Base-by-base conservation (phyloP, 2,797 vertebrate species). In the Sebastes vulpes region DNA sequence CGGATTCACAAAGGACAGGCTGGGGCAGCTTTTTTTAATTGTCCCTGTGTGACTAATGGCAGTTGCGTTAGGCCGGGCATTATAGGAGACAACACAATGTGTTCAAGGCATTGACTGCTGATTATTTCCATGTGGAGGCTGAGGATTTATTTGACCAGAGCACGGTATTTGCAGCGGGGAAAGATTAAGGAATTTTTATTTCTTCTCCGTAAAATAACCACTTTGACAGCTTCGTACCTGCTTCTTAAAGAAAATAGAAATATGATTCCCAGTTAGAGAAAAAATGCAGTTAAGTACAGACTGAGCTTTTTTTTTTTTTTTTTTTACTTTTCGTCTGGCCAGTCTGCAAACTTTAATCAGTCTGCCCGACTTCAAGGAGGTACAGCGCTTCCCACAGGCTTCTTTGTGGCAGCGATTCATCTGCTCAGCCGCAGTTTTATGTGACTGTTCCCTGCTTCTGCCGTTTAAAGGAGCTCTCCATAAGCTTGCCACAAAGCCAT, bases 41-140 rank as follows among this genome's bases (percentile, higher is more conserved):
- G 88, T 92, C 85, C 64, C 82, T 21, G 82, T 93, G 93, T 95
- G 94, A 94, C 93, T 93, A 94, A 95, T 92, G 89, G 87, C 83
- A 72, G 81, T 90, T 89, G 77, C 61, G 72, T 93, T 81, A 77
- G 77, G 64, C 76, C 5, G 16, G 75, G 85, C 81, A 48, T 91
- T 92, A 88, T 81, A 77, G 85, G 82, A 91, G 87, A 91, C 89
- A 90, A 83, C 81, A 75, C 91, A 92, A 89, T 90, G 84, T 75
- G 84, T 91, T 79, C 18, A 58, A 85, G 78, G 86, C 87, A 79
- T 82, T 82, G 87, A 87, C 83, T 82, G 66, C 89, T 90, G 91
- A 93, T 93, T 92, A 92, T 85, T 92, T 91, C 87, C 90, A 86
- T 81, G 75, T 80, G 89, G 84, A 87, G 77, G 61, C 83, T 76